These are phyloP conservation scores for Chesias legatella DNA, from an alignment of 2,888 invertebrate species.

Conservation along the genomic window DNA sequence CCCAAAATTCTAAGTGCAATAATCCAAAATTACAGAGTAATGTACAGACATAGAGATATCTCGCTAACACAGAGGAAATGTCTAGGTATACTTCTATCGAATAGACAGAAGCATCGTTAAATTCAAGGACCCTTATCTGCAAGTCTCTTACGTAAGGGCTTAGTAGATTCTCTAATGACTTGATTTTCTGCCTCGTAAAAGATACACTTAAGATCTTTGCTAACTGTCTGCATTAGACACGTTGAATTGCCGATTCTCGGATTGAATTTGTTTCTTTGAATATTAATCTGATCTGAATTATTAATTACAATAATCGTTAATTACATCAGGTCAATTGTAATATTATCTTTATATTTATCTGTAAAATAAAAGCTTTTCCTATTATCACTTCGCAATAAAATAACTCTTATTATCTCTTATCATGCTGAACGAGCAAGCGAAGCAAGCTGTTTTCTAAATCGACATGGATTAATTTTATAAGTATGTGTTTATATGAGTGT, in stretches of 20 bases:
- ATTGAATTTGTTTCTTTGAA: conserved; percentile 2
- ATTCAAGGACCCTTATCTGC: conserved; percentile 57
- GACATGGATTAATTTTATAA: too few species aligned
- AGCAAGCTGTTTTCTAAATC: too few species aligned
- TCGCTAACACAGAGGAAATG: conserved; percentile 34
- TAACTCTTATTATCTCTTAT: too few species aligned
- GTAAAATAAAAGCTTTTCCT: too few species aligned
- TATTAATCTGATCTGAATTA: not conserved
- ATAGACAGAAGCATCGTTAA: conserved; percentile 60
- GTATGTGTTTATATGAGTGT: too few species aligned
- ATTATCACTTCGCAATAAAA: too few species aligned
- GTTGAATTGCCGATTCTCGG: conserved; percentile 15
- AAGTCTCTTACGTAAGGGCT: conserved; percentile 56
- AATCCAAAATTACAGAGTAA: conserved; percentile 11
- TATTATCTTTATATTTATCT: too few species aligned
- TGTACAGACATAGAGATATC: conserved; percentile 22
- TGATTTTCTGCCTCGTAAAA: conserved; percentile 59
- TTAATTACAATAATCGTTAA: too few species aligned
- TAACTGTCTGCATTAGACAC: conserved; percentile 18
- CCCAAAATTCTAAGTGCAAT: not conserved
- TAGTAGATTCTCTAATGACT: conserved; percentile 59
- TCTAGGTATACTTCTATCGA: conserved; percentile 45
- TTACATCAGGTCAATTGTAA: too few species aligned
- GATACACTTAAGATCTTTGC: conserved; percentile 29
- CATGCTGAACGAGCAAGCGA: too few species aligned